Evolutionary conservation across 53 echinoderm and acorn worm genomes (phyloP), one percentile per base, ranked within the genome.

Genomic region (Mesocentrotus franciscanus): DNA sequence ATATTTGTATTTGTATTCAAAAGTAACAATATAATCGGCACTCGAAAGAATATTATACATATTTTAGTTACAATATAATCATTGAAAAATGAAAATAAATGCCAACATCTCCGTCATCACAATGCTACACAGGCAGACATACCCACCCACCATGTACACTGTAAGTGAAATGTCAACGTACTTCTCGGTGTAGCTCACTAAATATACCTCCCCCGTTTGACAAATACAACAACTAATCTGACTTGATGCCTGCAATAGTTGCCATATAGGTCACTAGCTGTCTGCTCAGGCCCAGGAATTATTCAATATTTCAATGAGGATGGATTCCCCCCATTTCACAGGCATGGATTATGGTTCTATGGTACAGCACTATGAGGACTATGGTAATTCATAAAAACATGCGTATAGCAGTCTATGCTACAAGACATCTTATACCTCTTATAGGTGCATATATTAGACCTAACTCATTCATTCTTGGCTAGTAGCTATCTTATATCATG

Each of bases 171-270:
- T 90, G 91, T 91, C 91, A 91, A 66, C 33, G 91, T 29, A 91
- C 91, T 91, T 91, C 91, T 66, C 9, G n/a, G 33, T 58, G 22
- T 91, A 62, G 0, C 62, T 62, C 62, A 64, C 91, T 64, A 36
- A 91, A 91, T 91, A 91, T 91, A 91, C 91, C 62, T 91, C 36
- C 66, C 90, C 91, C 39, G 91, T 66, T 91, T 91, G 66, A 91
- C 91, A 91, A 91, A 91, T 91, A 36, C 66, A 36, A 15, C 91
- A 34, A 15, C 62, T 91, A 91, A 91, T 91, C 91, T 66, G 66
- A 91, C 91, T 91, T 91, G 91, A 91, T 62, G 91, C 62, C 62
- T 91, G 91, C 59, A 27, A 57, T n/a, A 42, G 42, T 42, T 20
- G 49, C 18, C 49, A 84, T 84, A 84, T 84, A 57, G 87, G 87